phyloP scores from a whole-genome alignment of 1,140 invertebrate species.

The Camponotus pennsylvanicus region DNA sequence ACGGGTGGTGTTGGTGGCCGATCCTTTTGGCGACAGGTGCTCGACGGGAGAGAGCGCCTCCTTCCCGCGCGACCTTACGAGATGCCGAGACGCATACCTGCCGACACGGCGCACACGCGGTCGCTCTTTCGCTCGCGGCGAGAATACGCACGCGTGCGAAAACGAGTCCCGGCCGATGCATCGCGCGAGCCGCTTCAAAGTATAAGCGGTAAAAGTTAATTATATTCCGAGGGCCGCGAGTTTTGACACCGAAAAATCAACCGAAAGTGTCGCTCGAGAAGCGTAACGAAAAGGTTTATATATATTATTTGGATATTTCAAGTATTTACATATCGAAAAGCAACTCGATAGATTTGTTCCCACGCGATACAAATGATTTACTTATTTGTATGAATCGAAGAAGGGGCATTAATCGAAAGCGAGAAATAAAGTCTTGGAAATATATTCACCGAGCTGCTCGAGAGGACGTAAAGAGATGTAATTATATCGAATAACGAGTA shows the following conservation, averaged over 20 bases:
- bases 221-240: conserved; percentile 19
- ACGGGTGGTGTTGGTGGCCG: conserved; percentile 39
- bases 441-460: not conserved
- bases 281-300: not conserved
- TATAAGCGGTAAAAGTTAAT: not conserved
- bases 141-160: conserved; percentile 47
- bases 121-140: conserved; percentile 26
- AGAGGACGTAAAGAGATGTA: conserved; percentile 10
- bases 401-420: not conserved
- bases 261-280: conserved; percentile 23
- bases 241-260: not conserved
- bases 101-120: conserved; percentile 16
- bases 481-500: conserved; percentile 52
- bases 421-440: not conserved
- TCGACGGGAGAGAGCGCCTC: conserved; percentile 56
- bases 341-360: not conserved
- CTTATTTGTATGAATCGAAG: not conserved
- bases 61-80: conserved; percentile 47
- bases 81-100: conserved; percentile 40
- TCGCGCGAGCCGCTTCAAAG: not conserved
- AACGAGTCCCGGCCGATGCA: conserved; percentile 18
- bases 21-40: conserved; percentile 72
- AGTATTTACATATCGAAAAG: not conserved
- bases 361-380: not conserved
- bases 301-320: too few species aligned